Evolutionary conservation across 2,888 invertebrate species (phyloP).

Genomic region (Melanostoma mellinum): DNA sequence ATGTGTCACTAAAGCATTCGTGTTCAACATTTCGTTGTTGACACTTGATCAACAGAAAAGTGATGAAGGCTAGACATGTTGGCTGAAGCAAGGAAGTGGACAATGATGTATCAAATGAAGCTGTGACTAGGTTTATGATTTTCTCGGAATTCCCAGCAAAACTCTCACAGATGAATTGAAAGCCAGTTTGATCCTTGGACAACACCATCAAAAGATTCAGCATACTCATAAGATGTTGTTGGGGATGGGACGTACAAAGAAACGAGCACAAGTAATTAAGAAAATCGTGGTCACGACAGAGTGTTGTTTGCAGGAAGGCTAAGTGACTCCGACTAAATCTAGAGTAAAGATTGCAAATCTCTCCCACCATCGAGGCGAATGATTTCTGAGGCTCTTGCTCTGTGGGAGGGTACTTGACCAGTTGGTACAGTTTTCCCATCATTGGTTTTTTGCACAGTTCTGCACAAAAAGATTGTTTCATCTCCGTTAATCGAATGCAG

Average conservation of each 20-base stretch:
- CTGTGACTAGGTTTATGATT: slow-evolving; percentile 74
- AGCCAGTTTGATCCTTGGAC: slow-evolving; percentile 76
- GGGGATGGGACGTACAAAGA: slow-evolving; percentile 57
- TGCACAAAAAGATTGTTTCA: slow-evolving; percentile 73
- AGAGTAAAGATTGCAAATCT: slow-evolving; percentile 78
- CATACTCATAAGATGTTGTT: slow-evolving; percentile 63
- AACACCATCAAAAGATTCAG: slow-evolving; percentile 74
- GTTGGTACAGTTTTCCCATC: slow-evolving; percentile 76
- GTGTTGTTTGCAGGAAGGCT: slow-evolving; percentile 75
- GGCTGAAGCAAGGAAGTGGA: slow-evolving; percentile 74
- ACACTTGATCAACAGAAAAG: slow-evolving; percentile 76
- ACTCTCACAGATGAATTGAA: slow-evolving; percentile 75
- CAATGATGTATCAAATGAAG: slow-evolving; percentile 72
- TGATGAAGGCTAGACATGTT: slow-evolving; percentile 74
- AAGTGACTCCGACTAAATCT: slow-evolving; percentile 76
- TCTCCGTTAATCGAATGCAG: slow-evolving; percentile 72
- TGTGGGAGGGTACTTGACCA: slow-evolving; percentile 74
- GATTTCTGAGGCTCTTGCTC: slow-evolving; percentile 53
- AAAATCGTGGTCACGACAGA: slow-evolving; percentile 78
- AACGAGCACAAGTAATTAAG: slow-evolving; percentile 60
- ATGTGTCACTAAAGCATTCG: slow-evolving; percentile 66
- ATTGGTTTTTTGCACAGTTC: slow-evolving; percentile 75
- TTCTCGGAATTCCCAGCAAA: slow-evolving; percentile 67
- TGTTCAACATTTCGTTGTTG: slow-evolving; percentile 68
- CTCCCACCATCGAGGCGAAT: slow-evolving; percentile 75